phyloP scores from a whole-genome alignment of 1,140 invertebrate species.

The Ditylenchus dipsaci region DNA sequence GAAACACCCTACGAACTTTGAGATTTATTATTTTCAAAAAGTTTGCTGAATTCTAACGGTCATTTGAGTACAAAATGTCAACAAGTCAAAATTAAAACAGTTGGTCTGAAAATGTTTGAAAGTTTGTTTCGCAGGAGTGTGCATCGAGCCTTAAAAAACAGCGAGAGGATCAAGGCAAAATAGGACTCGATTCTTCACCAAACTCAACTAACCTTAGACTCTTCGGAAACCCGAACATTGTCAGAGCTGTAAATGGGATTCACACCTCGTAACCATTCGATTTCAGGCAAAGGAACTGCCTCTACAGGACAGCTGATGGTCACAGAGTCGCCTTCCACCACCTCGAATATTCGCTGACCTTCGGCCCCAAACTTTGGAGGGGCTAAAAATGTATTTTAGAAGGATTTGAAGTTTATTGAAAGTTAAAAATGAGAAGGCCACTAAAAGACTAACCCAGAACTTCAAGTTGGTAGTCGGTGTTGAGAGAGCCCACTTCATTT shows the following conservation, averaged over 20 bases:
- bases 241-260: constrained; percentile 28
- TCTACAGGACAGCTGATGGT: constrained; percentile 50
- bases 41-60: too few species aligned
- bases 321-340: constrained; percentile 37
- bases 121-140: too few species aligned
- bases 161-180: too few species aligned
- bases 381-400: constrained; percentile 56
- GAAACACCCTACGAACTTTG: too few species aligned
- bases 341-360: constrained; percentile 48
- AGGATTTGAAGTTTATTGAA: background rate
- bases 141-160: too few species aligned
- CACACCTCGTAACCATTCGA: constrained; percentile 50
- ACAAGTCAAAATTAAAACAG: too few species aligned
- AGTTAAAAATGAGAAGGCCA: background rate
- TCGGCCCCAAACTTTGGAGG: constrained; percentile 58
- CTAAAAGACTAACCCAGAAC: constrained; percentile 60
- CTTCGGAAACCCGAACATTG: constrained; percentile 46
- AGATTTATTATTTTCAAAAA: too few species aligned
- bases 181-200: too few species aligned
- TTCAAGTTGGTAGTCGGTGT: constrained; percentile 61
- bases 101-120: too few species aligned
- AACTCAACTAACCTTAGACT: constrained; percentile 32
- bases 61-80: too few species aligned
- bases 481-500: constrained; percentile 63
- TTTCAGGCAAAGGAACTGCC: constrained; percentile 31